Evolutionary conservation across 2,888 invertebrate species (phyloP).

Genomic region (Alloscopus bannaensis): DNA sequence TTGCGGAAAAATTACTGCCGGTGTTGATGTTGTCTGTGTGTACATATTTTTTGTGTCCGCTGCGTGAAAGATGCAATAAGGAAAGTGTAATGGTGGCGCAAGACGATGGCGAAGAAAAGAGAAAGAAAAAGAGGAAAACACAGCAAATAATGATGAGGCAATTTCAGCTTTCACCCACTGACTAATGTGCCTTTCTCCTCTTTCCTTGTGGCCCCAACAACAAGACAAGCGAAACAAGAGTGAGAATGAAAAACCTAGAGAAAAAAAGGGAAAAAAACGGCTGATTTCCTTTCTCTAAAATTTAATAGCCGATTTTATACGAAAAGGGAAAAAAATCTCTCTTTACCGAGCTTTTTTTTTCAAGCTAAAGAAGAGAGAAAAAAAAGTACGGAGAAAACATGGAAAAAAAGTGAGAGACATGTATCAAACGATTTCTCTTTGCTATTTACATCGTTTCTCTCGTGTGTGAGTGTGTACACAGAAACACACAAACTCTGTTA

Average conservation of each 20-base stretch:
- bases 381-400: not conserved
- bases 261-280: conserved; percentile 14
- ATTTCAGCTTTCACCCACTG: conserved; percentile 56
- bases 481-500: conserved; percentile 19
- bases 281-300: conserved; percentile 36
- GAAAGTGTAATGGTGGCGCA: conserved; percentile 34
- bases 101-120: too few relatives aligned
- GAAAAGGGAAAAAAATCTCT: conserved; percentile 12
- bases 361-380: not conserved
- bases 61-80: conserved; percentile 40
- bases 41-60: conserved; percentile 22
- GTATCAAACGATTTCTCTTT: not conserved
- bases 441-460: conserved; percentile 9
- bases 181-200: conserved; percentile 38
- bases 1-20: conserved; percentile 6
- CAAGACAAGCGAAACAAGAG: too few relatives aligned
- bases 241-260: too few relatives aligned
- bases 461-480: too few relatives aligned
- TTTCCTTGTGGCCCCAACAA: conserved; percentile 27
- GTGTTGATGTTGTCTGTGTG: conserved; percentile 30
- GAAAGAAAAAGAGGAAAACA: too few relatives aligned
- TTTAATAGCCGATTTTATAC: conserved; percentile 44
- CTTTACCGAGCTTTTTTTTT: conserved; percentile 10
- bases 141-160: conserved; percentile 54
- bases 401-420: not conserved